Evolutionary conservation across 2,797 vertebrate genomes (phyloP).

Genomic region (Amazona ochrocephala): DNA sequence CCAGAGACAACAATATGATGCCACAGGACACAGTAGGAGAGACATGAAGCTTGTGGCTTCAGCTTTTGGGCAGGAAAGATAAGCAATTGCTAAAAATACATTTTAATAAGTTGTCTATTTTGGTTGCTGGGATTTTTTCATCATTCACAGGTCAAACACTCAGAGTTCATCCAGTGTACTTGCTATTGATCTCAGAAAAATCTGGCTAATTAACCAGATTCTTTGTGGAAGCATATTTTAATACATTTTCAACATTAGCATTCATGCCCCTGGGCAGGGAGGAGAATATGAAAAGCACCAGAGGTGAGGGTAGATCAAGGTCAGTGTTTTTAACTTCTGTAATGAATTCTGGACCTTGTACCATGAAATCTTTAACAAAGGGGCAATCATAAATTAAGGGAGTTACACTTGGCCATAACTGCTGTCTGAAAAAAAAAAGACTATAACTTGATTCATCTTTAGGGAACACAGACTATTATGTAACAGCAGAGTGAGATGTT

Average conservation of each 20-base stretch:
- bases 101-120: slow-evolving; percentile 17
- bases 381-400: slow-evolving; percentile 45
- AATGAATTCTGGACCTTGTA: slow-evolving; percentile 25
- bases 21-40: background rate
- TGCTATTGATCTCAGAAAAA: slow-evolving; percentile 66
- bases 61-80: background rate
- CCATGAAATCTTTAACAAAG: slow-evolving; percentile 33
- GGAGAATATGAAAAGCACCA: background rate
- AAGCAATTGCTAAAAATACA: background rate
- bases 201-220: slow-evolving; percentile 50
- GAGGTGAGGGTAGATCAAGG: slow-evolving; percentile 55
- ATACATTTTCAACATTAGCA: slow-evolving; percentile 52
- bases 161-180: slow-evolving; percentile 16
- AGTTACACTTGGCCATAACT: slow-evolving; percentile 27
- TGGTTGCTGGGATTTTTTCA: slow-evolving; percentile 6
- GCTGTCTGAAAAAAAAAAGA: background rate
- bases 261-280: background rate
- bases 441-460: slow-evolving; percentile 48
- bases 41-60: background rate
- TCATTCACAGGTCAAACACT: slow-evolving; percentile 28
- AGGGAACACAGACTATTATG: background rate
- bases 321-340: slow-evolving; percentile 41
- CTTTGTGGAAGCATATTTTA: slow-evolving; percentile 52
- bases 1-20: background rate
- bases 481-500: slow-evolving; percentile 36